A percentile compares a stretch with the other conserved stretches of the same genome.
Evolutionary conservation across 2,888 invertebrate genomes (phyloP).

Genomic region (Microdon myrmicae): DNA sequence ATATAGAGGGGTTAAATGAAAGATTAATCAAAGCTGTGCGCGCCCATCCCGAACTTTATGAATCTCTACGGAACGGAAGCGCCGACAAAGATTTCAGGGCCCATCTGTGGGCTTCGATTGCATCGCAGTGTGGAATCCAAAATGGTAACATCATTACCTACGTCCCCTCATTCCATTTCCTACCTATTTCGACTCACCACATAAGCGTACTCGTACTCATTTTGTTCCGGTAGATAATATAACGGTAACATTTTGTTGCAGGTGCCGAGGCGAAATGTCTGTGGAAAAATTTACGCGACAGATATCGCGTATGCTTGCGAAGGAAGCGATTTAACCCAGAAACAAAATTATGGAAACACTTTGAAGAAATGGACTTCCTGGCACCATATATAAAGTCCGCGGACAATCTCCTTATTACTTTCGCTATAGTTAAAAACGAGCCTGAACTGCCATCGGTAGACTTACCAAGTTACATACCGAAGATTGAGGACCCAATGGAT

Average conservation of each 20-base stretch:
- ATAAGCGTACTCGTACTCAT: neutral
- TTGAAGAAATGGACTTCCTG: conserved; percentile 20
- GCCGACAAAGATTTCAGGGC: neutral
- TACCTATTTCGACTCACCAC: too few relatives aligned
- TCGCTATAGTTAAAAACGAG: neutral
- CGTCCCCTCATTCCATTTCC: too few relatives aligned
- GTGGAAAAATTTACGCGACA: conserved; percentile 24
- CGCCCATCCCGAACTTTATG: conserved; percentile 6
- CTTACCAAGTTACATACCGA: too few relatives aligned
- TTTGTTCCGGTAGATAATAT: neutral
- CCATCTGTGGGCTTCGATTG: conserved; percentile 10
- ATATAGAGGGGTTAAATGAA: too few relatives aligned
- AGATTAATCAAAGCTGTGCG: conserved; percentile 8
- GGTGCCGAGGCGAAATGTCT: conserved; percentile 11
- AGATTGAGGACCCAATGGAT: neutral
- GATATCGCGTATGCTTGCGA: conserved; percentile 11
- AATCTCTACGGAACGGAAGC: conserved; percentile 4
- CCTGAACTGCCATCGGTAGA: too few relatives aligned
- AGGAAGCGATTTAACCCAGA: neutral
- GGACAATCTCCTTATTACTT: too few relatives aligned
- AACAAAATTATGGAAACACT: neutral
- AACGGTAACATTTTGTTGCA: too few relatives aligned
- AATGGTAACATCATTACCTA: conserved; percentile 22
- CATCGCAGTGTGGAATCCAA: conserved; percentile 4
- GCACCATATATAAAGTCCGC: conserved; percentile 19